A percentile compares a stretch with the other conserved stretches of the same genome.
Evolutionary conservation across 37 sponge, comb jelly and placozoan species (phyloP).

Genomic region (Lycopodina hypogea): DNA sequence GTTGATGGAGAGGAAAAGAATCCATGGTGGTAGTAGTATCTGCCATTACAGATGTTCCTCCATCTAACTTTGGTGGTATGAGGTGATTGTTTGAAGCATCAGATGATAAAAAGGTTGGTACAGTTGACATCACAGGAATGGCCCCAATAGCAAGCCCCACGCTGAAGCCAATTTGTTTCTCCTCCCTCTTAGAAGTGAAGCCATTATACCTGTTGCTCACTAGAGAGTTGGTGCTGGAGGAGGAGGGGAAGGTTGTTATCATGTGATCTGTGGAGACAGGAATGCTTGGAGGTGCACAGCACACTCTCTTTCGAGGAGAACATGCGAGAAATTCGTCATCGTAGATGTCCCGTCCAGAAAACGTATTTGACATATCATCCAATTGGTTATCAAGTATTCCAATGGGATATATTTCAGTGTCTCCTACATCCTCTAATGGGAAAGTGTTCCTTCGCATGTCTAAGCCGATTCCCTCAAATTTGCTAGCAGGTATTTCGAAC

Average conservation of each 20-base stretch:
- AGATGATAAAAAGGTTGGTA: neutral
- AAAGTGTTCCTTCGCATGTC: constrained; percentile 10
- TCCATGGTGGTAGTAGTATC: neutral
- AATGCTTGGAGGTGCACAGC: constrained; percentile 5
- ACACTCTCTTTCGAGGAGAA: constrained; percentile 16
- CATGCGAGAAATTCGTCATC: neutral
- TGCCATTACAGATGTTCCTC: no score
- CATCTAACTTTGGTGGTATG: neutral
- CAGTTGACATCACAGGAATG: neutral
- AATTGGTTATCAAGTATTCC: neutral
- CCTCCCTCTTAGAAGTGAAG: neutral
- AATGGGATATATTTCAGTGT: neutral
- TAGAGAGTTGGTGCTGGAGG: neutral
- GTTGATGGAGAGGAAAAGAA: neutral
- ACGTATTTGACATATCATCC: neutral
- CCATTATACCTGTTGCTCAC: neutral
- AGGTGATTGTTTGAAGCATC: neutral
- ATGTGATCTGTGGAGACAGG: neutral
- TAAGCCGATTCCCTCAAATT: constrained; percentile 13
- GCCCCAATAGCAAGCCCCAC: no score
- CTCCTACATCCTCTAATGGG: neutral
- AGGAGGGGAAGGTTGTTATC: neutral
- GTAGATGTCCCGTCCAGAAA: neutral
- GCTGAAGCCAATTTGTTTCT: neutral
- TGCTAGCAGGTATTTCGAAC: constrained; percentile 25